A percentile compares a stretch with the other conserved stretches of the same genome.
These are phyloP conservation scores for Echinarachnius parma DNA, from an alignment of 53 echinoderm and acorn worm species.

Conservation along the genomic window DNA sequence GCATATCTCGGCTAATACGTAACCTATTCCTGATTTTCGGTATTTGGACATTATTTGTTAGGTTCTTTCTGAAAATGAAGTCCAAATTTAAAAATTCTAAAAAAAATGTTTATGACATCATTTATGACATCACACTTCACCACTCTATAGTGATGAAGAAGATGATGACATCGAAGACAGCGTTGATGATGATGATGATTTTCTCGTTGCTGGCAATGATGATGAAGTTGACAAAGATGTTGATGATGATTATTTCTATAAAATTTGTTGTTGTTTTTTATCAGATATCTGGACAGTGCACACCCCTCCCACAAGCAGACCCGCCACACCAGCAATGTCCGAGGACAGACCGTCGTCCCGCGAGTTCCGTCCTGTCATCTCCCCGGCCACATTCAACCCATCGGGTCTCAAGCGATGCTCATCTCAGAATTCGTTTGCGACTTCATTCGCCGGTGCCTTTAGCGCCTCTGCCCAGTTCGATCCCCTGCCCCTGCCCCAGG, in stretches of 20 bases:
- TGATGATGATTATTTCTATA: too few species aligned
- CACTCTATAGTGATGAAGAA: too few species aligned
- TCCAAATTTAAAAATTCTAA: too few species aligned
- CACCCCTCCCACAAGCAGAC: constrained; percentile 34
- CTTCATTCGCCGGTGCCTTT: constrained; percentile 25
- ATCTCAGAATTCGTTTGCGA: constrained; percentile 12
- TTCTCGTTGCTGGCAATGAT: neutral
- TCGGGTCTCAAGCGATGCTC: constrained; percentile 16
- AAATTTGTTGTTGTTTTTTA: neutral
- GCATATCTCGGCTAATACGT: too few species aligned
- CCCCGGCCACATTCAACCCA: constrained; percentile 33
- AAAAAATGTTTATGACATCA: too few species aligned
- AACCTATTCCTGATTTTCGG: too few species aligned
- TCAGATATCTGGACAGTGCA: constrained; percentile 40
- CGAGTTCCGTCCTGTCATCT: constrained; percentile 35
- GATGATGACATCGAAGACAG: too few species aligned
- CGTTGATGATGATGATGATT: neutral
- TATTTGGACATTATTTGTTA: too few species aligned
- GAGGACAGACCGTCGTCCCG: constrained; percentile 12
- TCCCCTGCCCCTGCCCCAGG: constrained; percentile 2
- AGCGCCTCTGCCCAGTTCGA: neutral
- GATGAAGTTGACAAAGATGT: too few species aligned
- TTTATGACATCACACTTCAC: too few species aligned
- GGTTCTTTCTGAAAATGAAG: too few species aligned
- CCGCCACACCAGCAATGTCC: neutral